Conservation (phyloP, 2,888 invertebrate species). For the Sepioteuthis lessoniana region DNA sequence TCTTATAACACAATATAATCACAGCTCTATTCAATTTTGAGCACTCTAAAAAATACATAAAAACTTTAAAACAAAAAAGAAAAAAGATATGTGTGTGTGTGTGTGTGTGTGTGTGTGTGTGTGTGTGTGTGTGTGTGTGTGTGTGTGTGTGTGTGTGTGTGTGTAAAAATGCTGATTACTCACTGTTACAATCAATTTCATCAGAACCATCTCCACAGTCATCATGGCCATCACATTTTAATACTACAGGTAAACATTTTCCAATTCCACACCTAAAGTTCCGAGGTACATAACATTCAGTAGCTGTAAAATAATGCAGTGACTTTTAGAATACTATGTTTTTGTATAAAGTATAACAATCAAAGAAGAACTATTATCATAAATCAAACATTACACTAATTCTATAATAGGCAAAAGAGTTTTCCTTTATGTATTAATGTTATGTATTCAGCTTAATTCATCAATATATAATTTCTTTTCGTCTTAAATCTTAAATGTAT, state of each 20-base stretch:
- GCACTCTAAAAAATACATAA: too few relatives aligned
- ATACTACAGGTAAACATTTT: not conserved
- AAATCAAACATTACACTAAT: too few relatives aligned
- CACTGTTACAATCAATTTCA: slow-evolving; percentile 1
- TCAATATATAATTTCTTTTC: not conserved
- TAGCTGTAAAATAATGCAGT: not conserved
- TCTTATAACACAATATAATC: too few relatives aligned
- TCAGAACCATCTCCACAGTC: slow-evolving; percentile 46
- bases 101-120: not conserved
- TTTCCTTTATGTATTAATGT: not conserved
- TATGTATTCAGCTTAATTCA: too few relatives aligned
- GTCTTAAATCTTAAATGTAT: too few relatives aligned
- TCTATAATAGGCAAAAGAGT: not conserved
- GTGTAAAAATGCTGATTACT: not conserved
- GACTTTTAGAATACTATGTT: too few relatives aligned
- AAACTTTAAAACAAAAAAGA: too few relatives aligned
- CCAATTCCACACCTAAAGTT: not conserved
- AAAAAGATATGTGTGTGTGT: not conserved
- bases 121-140: not conserved
- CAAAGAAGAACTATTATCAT: too few relatives aligned
- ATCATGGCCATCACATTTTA: slow-evolving; percentile 47
- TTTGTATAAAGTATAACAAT: too few relatives aligned
- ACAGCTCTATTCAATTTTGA: too few relatives aligned
- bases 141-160: not conserved
- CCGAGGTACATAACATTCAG: not conserved